phyloP scores from a whole-genome alignment of 2,797 vertebrate genomes.

The Sebastes iracundus region DNA sequence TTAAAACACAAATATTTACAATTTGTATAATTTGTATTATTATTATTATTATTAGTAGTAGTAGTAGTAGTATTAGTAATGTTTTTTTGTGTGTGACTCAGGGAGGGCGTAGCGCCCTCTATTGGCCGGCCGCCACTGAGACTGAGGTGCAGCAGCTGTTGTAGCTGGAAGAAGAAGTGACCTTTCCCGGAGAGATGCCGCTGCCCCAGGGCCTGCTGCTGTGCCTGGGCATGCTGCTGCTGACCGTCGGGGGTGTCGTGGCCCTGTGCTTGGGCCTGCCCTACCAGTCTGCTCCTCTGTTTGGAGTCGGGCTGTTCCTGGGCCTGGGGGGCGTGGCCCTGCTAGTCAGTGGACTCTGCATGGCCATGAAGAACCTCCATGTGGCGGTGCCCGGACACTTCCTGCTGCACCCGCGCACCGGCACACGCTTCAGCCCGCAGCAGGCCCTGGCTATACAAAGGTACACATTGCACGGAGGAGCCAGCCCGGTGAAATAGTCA shows the following conservation, averaged over 20 bases:
- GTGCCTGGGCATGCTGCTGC: constrained; percentile 75
- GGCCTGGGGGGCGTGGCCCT: constrained; percentile 69
- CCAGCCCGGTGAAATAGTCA: too few species aligned
- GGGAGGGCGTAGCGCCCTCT: too few species aligned
- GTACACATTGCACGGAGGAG: constrained; percentile 49
- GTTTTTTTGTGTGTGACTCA: too few species aligned
- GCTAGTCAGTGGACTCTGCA: constrained; percentile 71
- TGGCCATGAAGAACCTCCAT: constrained; percentile 81
- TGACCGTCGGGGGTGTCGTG: constrained; percentile 68
- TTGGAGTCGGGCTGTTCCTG: constrained; percentile 57
- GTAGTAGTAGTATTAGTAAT: too few species aligned
- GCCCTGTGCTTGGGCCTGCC: constrained; percentile 37
- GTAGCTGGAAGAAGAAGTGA: constrained; percentile 3
- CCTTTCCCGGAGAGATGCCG: constrained; percentile 64
- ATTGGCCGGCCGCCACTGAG: too few species aligned
- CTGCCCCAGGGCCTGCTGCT: constrained; percentile 68
- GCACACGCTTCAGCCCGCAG: constrained; percentile 82
- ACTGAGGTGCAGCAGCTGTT: neutral
- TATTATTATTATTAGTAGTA: too few species aligned
- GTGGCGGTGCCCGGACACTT: constrained; percentile 82
- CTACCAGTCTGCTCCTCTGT: constrained; percentile 3
- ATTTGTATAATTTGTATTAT: too few species aligned
- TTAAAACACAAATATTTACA: too few species aligned
- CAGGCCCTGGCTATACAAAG: constrained; percentile 85
- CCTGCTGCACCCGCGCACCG: constrained; percentile 82